Evolutionary conservation across 2,113 vertebrate species (phyloP).

Genomic region (Campylomormyrus tamandua): DNA sequence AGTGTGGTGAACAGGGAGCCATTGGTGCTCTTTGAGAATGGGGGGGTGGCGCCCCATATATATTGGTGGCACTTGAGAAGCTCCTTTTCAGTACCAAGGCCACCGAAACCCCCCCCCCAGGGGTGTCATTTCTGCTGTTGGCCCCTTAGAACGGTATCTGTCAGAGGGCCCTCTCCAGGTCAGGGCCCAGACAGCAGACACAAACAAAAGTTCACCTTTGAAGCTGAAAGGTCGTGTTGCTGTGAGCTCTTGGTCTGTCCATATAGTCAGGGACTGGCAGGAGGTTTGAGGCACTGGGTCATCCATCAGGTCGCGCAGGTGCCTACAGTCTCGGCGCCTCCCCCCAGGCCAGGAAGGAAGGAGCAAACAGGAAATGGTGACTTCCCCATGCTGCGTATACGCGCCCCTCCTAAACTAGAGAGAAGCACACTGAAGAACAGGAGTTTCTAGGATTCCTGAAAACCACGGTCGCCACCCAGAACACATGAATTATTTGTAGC

Average conservation of each 20-base stretch:
- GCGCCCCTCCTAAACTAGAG: background rate
- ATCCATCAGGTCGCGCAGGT: background rate
- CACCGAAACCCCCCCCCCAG: background rate
- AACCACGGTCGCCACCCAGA: constrained; percentile 32
- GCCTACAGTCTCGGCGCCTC: background rate
- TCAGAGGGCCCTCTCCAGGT: background rate
- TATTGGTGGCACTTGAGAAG: background rate
- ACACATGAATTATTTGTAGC: constrained; percentile 45
- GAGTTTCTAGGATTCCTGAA: background rate
- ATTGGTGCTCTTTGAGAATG: background rate
- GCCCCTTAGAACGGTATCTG: background rate
- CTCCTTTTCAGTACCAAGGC: background rate
- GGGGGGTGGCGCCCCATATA: background rate
- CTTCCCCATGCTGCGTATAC: background rate
- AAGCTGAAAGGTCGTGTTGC: background rate
- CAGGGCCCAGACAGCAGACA: background rate
- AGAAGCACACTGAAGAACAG: background rate
- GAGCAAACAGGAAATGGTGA: background rate
- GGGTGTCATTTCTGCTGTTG: background rate
- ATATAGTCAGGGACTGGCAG: background rate
- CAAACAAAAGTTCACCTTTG: background rate
- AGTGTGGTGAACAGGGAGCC: background rate
- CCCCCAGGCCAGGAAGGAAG: background rate
- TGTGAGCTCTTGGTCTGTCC: background rate
- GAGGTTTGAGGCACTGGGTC: background rate